Evolutionary conservation across 2,113 vertebrate species (phyloP).

Genomic region (Pelecanus crispus): DNA sequence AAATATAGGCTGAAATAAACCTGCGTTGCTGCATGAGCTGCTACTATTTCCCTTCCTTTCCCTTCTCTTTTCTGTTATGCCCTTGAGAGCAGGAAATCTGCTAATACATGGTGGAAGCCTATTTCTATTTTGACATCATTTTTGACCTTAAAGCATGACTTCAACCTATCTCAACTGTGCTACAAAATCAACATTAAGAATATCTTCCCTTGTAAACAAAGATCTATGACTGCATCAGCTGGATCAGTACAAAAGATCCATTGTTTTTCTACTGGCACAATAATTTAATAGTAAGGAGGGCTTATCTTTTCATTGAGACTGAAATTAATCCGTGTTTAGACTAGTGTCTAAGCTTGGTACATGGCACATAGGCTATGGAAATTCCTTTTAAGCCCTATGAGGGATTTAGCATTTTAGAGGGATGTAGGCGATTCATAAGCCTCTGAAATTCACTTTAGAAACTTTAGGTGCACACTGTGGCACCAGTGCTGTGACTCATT

Average conservation of each 20-base stretch:
- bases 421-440: not conserved
- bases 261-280: not conserved
- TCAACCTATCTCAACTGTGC: not conserved
- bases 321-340: constrained; percentile 32
- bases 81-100: not conserved
- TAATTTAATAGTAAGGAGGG: not conserved
- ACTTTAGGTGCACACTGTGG: not conserved
- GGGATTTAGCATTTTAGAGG: not conserved
- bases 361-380: not conserved
- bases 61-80: not conserved
- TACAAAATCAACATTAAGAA: not conserved
- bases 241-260: not conserved
- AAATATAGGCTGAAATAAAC: not conserved
- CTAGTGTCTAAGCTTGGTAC: not conserved
- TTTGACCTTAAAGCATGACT: not conserved
- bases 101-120: not conserved
- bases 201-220: not conserved
- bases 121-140: not conserved
- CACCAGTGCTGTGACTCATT: not conserved
- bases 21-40: not conserved
- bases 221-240: not conserved
- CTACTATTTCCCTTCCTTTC: not conserved
- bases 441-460: constrained; percentile 2
- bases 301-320: not conserved
- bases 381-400: not conserved